Base-by-base conservation (phyloP, 2,113 vertebrate species). In the Mesitornis unicolor region DNA sequence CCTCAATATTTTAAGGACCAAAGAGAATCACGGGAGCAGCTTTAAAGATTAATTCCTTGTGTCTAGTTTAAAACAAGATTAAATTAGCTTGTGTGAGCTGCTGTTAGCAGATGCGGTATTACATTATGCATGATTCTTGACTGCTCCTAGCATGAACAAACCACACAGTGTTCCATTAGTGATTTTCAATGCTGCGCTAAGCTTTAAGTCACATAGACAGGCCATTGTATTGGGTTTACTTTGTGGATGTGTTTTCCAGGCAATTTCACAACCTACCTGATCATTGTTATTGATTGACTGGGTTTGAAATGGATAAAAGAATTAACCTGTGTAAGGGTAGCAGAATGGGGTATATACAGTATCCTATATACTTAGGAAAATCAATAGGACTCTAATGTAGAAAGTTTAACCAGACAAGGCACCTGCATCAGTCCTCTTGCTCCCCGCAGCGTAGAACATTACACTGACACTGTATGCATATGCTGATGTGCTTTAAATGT, bases 101-200 rank as follows among this genome's bases (percentile, higher is more conserved):
- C 97, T 97, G 97, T 98, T 98, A 95, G 94, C 96, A 97, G 96
- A 95, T 97, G 96, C 79, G 47, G 79, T 98, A 89, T 92, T 98
- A 91, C 98, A 98, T 98, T 98, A 98, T 98, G 98, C 90, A 98
- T 98, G 97, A 98, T 96, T 93, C 96, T 96, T 93, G 95, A 91
- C 97, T 91, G 92, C 94, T 97, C 31, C 42, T 98, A 98, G 96
- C 93, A 95, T 97, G 97, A 97, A 94, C 89, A 95, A 95, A 85
- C 96, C 90, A 56, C 97, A 82, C 86, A 87, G 87, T 96, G 96
- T 96, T 98, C 98, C 98, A 97, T 98, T 98, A 98, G 96, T 93
- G 97, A 98, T 98, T 97, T 98, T 97, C 97, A 98, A 97, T 98
- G 97, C 96, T 92, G 95, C 95, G 95, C 98, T 98, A 97, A 97